Conservation (phyloP, 2,888 invertebrate genomes). For the Mythimna ferrago region DNA sequence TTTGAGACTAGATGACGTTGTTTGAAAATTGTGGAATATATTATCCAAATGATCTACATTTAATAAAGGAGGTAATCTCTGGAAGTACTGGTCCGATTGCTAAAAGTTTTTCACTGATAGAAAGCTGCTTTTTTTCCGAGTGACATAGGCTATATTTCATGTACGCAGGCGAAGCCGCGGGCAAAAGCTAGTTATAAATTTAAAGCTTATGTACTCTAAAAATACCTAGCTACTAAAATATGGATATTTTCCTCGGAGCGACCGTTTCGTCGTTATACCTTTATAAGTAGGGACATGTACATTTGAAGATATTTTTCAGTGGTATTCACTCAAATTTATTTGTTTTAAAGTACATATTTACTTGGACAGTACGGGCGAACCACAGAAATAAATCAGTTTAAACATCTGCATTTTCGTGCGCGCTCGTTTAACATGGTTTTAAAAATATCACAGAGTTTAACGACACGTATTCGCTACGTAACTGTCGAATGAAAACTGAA, state of each 20-base stretch:
- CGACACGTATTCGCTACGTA: constrained; percentile 9
- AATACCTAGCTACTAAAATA: neutral
- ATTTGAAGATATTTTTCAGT: neutral
- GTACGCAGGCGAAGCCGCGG: no score
- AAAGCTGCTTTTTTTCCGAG: no score
- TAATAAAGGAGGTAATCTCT: no score
- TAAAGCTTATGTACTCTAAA: neutral
- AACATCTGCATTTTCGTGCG: constrained; percentile 30
- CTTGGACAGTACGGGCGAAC: neutral
- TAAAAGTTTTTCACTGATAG: no score
- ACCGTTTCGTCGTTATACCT: no score
- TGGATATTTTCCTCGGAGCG: neutral
- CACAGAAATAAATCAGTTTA: constrained; percentile 37
- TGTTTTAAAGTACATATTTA: constrained; percentile 5
- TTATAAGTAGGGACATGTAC: no score
- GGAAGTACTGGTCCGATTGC: no score
- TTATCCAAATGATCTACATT: no score
- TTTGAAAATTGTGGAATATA: no score
- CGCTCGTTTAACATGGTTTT: constrained; percentile 23
- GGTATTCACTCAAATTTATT: neutral
- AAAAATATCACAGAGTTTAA: constrained; percentile 27
- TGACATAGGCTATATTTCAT: no score
- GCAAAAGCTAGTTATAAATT: no score
- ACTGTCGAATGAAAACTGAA: constrained; percentile 6
- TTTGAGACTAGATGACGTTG: no score